Conservation (phyloP, 2,113 vertebrate genomes). For the Diglossa brunneiventris region DNA sequence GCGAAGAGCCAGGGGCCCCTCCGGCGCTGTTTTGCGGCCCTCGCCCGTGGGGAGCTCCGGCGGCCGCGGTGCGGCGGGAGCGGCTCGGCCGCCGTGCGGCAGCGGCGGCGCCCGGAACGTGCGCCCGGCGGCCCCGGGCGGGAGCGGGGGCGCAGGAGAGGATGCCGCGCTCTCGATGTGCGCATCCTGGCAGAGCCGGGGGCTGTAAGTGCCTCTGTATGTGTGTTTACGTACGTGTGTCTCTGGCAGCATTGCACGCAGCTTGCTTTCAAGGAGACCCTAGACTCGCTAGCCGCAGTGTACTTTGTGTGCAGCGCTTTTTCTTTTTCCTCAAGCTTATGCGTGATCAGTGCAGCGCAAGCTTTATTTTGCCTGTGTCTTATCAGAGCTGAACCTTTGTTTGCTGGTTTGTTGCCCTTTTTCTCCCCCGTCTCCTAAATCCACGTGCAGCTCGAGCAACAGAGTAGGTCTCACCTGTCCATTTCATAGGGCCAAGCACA, state of each 20-base stretch:
- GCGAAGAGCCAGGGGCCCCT: background rate
- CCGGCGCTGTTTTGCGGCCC: background rate
- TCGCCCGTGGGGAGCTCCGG: background rate
- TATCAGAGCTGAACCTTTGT: background rate
- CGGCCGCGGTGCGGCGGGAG: background rate
- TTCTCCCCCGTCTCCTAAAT: background rate
- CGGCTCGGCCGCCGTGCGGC: background rate
- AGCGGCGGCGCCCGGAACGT: background rate
- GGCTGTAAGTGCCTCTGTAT: background rate
- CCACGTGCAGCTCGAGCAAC: background rate
- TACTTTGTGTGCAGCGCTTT: background rate
- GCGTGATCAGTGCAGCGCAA: background rate
- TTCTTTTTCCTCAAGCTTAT: background rate
- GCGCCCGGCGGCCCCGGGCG: background rate
- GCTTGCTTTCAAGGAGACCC: background rate
- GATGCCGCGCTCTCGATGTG: background rate
- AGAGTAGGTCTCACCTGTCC: background rate
- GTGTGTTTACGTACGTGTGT: background rate
- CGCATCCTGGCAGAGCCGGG: background rate
- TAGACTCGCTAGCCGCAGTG: background rate
- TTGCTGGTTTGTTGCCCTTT: background rate
- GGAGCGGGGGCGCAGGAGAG: background rate
- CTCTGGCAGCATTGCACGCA: background rate
- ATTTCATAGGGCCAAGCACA: background rate
- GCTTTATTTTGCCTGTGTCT: background rate